These are phyloP conservation scores for Eutolmus rufibarbis DNA, from an alignment of 2,888 invertebrate genomes.

Conservation along the genomic window DNA sequence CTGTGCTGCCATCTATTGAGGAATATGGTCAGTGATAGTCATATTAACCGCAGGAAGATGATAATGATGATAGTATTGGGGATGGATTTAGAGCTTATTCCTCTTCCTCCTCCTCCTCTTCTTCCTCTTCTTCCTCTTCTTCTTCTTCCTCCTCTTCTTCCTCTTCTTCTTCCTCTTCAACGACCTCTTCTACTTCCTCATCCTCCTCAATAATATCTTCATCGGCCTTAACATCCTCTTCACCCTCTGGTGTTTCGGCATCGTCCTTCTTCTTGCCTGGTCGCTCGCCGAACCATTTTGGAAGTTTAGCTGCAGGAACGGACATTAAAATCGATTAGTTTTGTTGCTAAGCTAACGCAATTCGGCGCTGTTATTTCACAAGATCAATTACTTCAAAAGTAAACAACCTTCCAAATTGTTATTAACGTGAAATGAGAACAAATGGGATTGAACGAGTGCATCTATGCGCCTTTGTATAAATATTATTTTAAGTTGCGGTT, in stretches of 20 bases:
- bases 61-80: neutral
- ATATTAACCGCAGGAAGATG: conserved; percentile 57
- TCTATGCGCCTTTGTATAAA: conserved; percentile 11
- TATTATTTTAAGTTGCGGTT: neutral
- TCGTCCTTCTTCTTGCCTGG: conserved; percentile 92
- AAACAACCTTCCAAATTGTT: conserved; percentile 2
- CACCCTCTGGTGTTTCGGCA: conserved; percentile 89
- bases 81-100: neutral
- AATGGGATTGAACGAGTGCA: neutral
- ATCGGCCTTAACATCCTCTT: conserved; percentile 82
- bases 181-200: conserved; percentile 80
- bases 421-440: neutral
- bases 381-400: conserved; percentile 4
- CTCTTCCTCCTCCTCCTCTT: conserved; percentile 32
- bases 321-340: conserved; percentile 40
- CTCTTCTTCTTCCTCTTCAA: conserved; percentile 66
- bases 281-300: conserved; percentile 95
- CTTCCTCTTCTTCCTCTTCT: conserved; percentile 55
- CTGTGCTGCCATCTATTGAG: conserved; percentile 35
- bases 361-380: neutral
- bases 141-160: conserved; percentile 61
- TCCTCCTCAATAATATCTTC: conserved; percentile 76
- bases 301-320: conserved; percentile 77
- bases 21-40: conserved; percentile 64
- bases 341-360: neutral